Percentiles rank a stretch among this genome's conserved stretches.
Evolutionary conservation across 2,113 vertebrate species (phyloP).

Genomic region (Entelurus aequoreus): DNA sequence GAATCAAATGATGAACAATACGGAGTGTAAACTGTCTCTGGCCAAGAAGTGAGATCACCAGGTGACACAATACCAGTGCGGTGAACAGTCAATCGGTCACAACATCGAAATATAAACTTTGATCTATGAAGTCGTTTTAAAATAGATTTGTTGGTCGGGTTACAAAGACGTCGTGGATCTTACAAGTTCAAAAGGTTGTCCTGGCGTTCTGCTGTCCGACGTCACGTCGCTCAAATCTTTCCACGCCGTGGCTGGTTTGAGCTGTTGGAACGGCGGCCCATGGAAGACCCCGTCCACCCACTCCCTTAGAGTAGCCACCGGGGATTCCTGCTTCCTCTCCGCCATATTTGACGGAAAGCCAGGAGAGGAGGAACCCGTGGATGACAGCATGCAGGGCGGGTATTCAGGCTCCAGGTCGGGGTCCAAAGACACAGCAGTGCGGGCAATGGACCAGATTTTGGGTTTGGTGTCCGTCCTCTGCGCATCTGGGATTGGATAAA

Average conservation of each 20-base stretch:
- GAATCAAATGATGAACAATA: background rate
- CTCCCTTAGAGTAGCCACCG: constrained; percentile 90
- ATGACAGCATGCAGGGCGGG: constrained; percentile 87
- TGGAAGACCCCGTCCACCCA: constrained; percentile 98
- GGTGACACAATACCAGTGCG: constrained; percentile 9
- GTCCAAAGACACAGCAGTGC: constrained; percentile 83
- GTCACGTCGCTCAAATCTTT: constrained; percentile 75
- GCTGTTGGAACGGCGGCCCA: constrained; percentile 83
- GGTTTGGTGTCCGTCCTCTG: constrained; percentile 77
- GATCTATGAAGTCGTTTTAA: constrained; percentile 24
- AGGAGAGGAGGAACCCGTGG: constrained; percentile 49
- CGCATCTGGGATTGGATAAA: constrained; percentile 64
- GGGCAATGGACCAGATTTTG: constrained; percentile 94
- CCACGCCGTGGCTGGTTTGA: constrained; percentile 78
- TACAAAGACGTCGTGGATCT: constrained; percentile 67
- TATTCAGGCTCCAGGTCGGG: constrained; percentile 74
- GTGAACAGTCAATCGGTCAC: constrained; percentile 27
- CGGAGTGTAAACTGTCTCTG: background rate
- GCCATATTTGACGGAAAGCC: constrained; percentile 64
- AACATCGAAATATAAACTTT: constrained; percentile 29
- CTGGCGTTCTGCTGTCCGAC: constrained; percentile 75
- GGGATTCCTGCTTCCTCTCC: constrained; percentile 85
- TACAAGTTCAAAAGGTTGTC: constrained; percentile 76
- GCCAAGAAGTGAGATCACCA: background rate
- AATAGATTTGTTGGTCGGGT: background rate